phyloP scores from a whole-genome alignment of 2,797 vertebrate species.

The Gallinago nigripennis region DNA sequence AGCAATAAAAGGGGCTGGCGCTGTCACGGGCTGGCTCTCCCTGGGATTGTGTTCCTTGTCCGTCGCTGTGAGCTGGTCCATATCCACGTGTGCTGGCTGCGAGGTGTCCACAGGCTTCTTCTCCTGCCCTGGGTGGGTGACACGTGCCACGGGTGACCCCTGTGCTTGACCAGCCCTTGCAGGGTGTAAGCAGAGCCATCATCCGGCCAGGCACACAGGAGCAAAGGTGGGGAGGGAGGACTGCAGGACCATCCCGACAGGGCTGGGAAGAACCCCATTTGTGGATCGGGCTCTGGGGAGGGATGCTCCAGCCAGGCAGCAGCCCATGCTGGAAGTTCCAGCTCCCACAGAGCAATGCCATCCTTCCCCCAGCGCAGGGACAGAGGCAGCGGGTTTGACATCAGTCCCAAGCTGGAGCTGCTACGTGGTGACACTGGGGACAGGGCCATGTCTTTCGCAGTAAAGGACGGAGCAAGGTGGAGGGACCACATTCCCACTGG shows the following conservation, averaged over 20 bases:
- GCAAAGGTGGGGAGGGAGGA: not conserved
- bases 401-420: not conserved
- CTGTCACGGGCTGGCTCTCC: not conserved
- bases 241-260: not conserved
- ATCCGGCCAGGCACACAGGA: not conserved
- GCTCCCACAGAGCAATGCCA: not conserved
- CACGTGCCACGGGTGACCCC: not conserved
- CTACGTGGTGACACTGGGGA: not conserved
- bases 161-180: not conserved
- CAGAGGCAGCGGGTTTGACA: not conserved
- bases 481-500: not conserved
- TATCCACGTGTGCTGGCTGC: fast-evolving
- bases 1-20: not conserved
- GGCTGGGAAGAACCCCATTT: not conserved
- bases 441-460: fast-evolving
- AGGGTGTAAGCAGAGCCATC: not conserved
- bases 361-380: not conserved
- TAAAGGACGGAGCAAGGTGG: not conserved
- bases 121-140: fast-evolving
- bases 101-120: not conserved
- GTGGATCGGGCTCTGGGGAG: not conserved
- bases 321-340: not conserved
- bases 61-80: not conserved
- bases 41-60: not conserved
- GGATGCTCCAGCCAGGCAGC: not conserved